Base-by-base conservation (phyloP, 2,888 invertebrate species). In the Sinhomidia bicolor region DNA sequence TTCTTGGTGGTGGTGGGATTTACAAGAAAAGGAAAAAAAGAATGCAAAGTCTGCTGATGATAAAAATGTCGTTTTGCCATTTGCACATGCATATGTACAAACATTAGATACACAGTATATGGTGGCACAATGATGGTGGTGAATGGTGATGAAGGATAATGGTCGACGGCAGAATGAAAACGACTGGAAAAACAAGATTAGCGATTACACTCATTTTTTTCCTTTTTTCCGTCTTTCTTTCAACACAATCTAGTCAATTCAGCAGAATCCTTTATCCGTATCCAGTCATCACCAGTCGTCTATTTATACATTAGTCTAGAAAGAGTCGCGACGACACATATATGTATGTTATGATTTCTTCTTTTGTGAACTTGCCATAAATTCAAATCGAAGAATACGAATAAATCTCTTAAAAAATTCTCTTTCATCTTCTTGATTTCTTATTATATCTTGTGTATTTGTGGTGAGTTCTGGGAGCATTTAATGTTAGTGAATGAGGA, bases 111-210 rank as follows among this genome's bases (percentile, higher is more conserved):
- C 47, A 47, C 47, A 47, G 17, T 1, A n/a, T n/a, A n/a, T 14
- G n/a, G 3, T 57, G 54, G 54, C 7, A n/a, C n/a, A 17, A n/a
- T n/a, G 17, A n/a, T 57, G 54, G 54, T 17, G 14, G 9, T 26
- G 29, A 36, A 65, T 65, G 17, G 51, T n/a, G 44, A 44, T 44
- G 10, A n/a, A 14, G 62, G n/a, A 65, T 65, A 20, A 9, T 65
- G 36, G 32, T 36, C 23, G 44, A 12, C 71, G 44, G 23, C 41
- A 44, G 44, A 71, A 71, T 71, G 71, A 71, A 71, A 71, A 71
- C 71, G 71, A 71, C 71, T 71, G 71, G 71, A 71, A 71, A 71
- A 71, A 71, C 71, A 71, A 71, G 71, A 71, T 71, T 71, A 71
- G 71, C 44, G 44, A 71, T 20, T 44, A 44, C 44, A 20, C 57